phyloP scores from a whole-genome alignment of 2,113 vertebrate genomes.

The Stegostoma tigrinum region DNA sequence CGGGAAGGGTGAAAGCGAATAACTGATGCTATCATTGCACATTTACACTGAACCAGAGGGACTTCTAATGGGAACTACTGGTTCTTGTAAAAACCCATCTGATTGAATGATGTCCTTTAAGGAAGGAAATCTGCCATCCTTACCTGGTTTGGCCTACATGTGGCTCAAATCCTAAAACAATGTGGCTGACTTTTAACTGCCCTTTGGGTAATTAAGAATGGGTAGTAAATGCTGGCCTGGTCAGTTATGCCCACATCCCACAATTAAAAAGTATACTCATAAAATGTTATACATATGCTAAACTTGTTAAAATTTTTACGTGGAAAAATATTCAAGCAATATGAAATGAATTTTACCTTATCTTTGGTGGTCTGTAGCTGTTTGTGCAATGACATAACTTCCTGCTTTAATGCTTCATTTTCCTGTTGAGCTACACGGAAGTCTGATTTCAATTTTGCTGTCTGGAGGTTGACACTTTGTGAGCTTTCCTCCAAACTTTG shows the following conservation, averaged over 20 bases:
- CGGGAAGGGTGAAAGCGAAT: background rate
- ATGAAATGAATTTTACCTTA: constrained; percentile 56
- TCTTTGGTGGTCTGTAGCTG: constrained; percentile 65
- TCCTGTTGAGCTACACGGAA: constrained; percentile 66
- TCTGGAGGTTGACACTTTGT: constrained; percentile 64
- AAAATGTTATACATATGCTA: background rate
- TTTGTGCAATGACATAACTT: constrained; percentile 66
- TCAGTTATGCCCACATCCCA: too few relatives aligned
- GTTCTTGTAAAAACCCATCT: too few relatives aligned
- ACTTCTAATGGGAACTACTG: background rate
- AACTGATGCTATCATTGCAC: background rate
- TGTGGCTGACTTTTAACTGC: too few relatives aligned
- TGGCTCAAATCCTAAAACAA: too few relatives aligned
- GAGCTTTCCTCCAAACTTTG: constrained; percentile 64
- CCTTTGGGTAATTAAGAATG: too few relatives aligned
- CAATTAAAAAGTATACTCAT: background rate
- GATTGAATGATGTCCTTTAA: too few relatives aligned
- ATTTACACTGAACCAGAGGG: background rate
- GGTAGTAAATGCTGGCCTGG: too few relatives aligned
- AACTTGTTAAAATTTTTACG: background rate
- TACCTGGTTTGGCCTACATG: too few relatives aligned
- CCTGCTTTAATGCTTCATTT: constrained; percentile 71
- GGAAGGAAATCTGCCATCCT: too few relatives aligned
- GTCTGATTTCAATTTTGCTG: constrained; percentile 63
- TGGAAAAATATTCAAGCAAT: background rate